Evolutionary conservation across 2,113 vertebrate species (phyloP), one percentile per base, ranked within the genome.

Genomic region (Hassar affinis): DNA sequence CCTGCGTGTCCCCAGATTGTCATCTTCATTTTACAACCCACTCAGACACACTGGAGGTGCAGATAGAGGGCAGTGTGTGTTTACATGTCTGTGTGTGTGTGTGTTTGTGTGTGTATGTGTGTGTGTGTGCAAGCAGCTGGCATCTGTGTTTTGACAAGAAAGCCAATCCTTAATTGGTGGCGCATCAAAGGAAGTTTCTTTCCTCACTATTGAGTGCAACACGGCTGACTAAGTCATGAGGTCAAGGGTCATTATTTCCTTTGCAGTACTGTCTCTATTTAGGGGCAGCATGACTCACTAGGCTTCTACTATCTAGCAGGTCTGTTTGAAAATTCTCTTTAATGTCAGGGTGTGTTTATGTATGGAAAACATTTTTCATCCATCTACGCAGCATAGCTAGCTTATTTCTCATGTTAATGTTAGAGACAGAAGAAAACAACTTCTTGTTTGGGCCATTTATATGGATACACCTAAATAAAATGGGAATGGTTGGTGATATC

Each of bases 1-100:
- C 86, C 86, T 80, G 69, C 76, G 12, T 85, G 86, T 85, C 80
- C 74, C 83, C 38, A 87, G 83, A 82, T 82, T 86, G 82, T 49
- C 85, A 86, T 86, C 85, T 86, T 79, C 52, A 30, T 81, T 84
- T 81, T 84, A 84, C 75, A 82, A 80, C 75, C 82, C 79, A 84
- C 83, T 87, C 86, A 81, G 56, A 85, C 86, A 84, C 83, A 84
- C 79, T 66, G 27, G 59, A 80, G 86, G 82, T 56, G 47, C 18
- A 76, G 84, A 78, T 75, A 85, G 81, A 86, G 84, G 87, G 83
- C 38, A 72, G 80, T 51, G 45, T 27, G 38, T 76, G 69, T 76
- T 75, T 80, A 35, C 71, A 38, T 33, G 76, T 78, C n/a, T 54
- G 76, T 78, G 33, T 78, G 77, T n/a, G 54, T 61, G 35, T 78